Percentiles rank a stretch among this genome's conserved stretches.
Conservation (phyloP, 2,888 invertebrate genomes). For the Pseudeuparius sepicola region DNA sequence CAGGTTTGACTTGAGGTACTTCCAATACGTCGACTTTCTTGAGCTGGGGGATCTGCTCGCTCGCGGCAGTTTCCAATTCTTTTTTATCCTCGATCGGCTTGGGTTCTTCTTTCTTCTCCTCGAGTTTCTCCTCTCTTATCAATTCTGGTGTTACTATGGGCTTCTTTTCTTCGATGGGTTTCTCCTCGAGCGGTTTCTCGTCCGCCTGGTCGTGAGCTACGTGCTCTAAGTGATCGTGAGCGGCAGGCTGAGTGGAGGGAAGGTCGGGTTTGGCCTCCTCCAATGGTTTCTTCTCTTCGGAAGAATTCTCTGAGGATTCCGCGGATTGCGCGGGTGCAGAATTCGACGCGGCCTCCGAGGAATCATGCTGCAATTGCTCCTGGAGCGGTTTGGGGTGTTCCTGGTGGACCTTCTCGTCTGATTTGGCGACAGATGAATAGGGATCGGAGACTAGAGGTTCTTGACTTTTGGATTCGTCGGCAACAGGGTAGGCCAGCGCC, state of each 20-base stretch:
- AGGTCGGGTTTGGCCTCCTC: no score
- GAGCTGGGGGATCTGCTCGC: conserved; percentile 23
- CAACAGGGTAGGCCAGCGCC: conserved; percentile 50
- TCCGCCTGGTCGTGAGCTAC: no score
- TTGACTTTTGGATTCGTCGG: conserved; percentile 38
- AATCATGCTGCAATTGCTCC: no score
- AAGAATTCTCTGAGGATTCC: neutral
- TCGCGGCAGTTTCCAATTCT: conserved; percentile 19
- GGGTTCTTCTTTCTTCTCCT: conserved; percentile 23
- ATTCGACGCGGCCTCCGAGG: no score
- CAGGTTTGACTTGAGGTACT: conserved; percentile 12
- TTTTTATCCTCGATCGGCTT: conserved; percentile 21
- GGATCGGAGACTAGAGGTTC: conserved; percentile 38
- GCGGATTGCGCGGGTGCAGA: neutral
- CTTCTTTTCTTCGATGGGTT: conserved; percentile 20
- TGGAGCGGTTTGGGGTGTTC: conserved; percentile 13
- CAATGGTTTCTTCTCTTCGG: no score
- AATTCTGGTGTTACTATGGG: neutral
- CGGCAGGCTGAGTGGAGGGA: no score
- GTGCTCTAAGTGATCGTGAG: no score
- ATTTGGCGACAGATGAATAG: conserved; percentile 37
- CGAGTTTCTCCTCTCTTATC: conserved; percentile 17
- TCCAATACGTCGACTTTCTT: no score
- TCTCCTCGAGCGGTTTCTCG: conserved; percentile 11
- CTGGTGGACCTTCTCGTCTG: conserved; percentile 25